Evolutionary conservation across 2,113 vertebrate genomes (phyloP).

Genomic region (Austrofundulus limnaeus): DNA sequence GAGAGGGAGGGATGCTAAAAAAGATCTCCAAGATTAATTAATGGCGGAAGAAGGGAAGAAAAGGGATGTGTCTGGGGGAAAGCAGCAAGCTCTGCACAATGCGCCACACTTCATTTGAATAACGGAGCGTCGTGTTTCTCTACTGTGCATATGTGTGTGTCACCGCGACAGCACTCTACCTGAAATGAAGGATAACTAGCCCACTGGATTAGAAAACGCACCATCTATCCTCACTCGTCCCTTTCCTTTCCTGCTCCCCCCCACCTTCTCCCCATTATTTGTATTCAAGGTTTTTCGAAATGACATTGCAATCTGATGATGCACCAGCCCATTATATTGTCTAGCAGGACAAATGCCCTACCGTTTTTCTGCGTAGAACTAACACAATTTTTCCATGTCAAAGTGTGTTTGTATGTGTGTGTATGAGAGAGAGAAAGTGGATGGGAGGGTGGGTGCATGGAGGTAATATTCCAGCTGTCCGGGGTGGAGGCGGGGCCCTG

Average conservation of each 20-base stretch:
- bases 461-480: slow-evolving; percentile 91
- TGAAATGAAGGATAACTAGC: slow-evolving; percentile 86
- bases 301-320: slow-evolving; percentile 99
- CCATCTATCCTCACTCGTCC: slow-evolving; percentile 84
- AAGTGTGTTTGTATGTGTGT: slow-evolving; percentile 78
- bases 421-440: slow-evolving; percentile 56
- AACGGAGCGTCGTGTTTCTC: slow-evolving; percentile 67
- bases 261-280: slow-evolving; percentile 90
- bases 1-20: slow-evolving; percentile 68
- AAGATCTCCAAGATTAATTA: slow-evolving; percentile 79
- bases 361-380: slow-evolving; percentile 99
- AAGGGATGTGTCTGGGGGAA: slow-evolving; percentile 72
- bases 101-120: slow-evolving; percentile 81
- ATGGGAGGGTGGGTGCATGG: background rate
- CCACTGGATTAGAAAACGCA: slow-evolving; percentile 90
- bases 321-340: slow-evolving; percentile 99
- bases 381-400: slow-evolving; percentile 99
- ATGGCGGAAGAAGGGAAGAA: slow-evolving; percentile 60
- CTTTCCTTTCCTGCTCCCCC: slow-evolving; percentile 46
- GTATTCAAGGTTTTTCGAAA: slow-evolving; percentile 99
- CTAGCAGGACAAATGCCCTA: slow-evolving; percentile 99
- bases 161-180: slow-evolving; percentile 71
- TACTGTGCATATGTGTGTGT: slow-evolving; percentile 52
- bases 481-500: slow-evolving; percentile 83
- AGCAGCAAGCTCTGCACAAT: slow-evolving; percentile 79